These are phyloP conservation scores for Hypothenemus hampei DNA, from an alignment of 1,140 invertebrate genomes.

Conservation along the genomic window DNA sequence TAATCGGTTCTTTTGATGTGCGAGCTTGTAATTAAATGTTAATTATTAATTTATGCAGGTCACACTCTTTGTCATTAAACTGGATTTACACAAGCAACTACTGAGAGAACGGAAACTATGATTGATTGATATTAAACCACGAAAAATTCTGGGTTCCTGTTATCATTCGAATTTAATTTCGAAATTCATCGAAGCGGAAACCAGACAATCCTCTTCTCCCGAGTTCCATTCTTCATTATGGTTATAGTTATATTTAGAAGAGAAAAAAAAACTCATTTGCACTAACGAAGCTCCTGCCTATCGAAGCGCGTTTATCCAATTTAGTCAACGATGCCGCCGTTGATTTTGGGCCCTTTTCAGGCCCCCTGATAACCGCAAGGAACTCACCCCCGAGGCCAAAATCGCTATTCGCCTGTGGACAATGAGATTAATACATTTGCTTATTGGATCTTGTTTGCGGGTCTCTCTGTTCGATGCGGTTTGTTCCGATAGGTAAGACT, in stretches of 20 bases:
- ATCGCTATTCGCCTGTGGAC: slow-evolving; percentile 20
- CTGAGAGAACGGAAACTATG: too few relatives aligned
- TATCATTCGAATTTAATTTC: too few relatives aligned
- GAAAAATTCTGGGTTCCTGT: too few relatives aligned
- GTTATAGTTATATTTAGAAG: too few relatives aligned
- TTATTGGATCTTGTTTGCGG: slow-evolving; percentile 25
- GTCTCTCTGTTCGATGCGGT: slow-evolving; percentile 19
- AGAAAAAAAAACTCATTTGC: slow-evolving; percentile 25
- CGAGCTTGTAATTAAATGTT: too few relatives aligned
- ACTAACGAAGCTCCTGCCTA: slow-evolving; percentile 17
- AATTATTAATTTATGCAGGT: too few relatives aligned
- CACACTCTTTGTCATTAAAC: too few relatives aligned
- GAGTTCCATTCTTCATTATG: neutral
- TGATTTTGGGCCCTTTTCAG: slow-evolving; percentile 16
- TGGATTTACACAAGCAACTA: too few relatives aligned
- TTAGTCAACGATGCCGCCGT: slow-evolving; percentile 10
- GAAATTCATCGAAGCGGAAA: neutral
- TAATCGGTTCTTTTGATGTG: too few relatives aligned
- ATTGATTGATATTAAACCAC: too few relatives aligned
- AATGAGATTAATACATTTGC: slow-evolving; percentile 27
- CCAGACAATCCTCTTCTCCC: neutral
- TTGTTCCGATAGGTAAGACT: slow-evolving; percentile 11
- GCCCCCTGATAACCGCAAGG: slow-evolving; percentile 5
- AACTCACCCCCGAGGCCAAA: neutral
- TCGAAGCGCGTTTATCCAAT: slow-evolving; percentile 23